Evolutionary conservation across 2,797 vertebrate genomes (phyloP).

Genomic region (Pelobates cultripes): DNA sequence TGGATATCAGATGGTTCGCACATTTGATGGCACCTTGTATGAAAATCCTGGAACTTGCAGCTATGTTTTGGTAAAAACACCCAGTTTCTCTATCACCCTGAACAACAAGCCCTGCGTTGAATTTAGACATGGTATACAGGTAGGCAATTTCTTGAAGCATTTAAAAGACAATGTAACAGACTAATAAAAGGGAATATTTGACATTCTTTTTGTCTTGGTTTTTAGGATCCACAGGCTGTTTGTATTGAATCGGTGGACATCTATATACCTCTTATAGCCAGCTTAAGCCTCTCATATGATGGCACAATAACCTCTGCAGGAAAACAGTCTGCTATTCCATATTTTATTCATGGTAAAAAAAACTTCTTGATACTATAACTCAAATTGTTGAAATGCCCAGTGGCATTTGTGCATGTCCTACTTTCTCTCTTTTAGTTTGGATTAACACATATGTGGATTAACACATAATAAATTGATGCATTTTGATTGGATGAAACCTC

Average conservation of each 20-base stretch:
- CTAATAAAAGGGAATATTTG: neutral
- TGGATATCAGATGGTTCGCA: slow-evolving; percentile 48
- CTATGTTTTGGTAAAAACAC: slow-evolving; percentile 43
- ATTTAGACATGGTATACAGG: neutral
- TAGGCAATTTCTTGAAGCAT: neutral
- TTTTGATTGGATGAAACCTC: too few species aligned
- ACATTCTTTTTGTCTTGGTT: neutral
- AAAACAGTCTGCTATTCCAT: slow-evolving; percentile 9
- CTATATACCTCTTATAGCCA: slow-evolving; percentile 23
- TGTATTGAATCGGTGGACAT: slow-evolving; percentile 45
- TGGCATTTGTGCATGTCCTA: too few species aligned
- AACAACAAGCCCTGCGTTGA: slow-evolving; percentile 35
- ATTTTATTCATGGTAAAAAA: slow-evolving; percentile 23
- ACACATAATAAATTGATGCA: too few species aligned
- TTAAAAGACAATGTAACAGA: neutral
- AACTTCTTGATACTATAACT: neutral
- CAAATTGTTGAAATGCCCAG: too few species aligned
- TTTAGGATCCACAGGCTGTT: slow-evolving; percentile 32
- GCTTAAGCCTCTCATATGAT: neutral
- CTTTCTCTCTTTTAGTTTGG: too few species aligned
- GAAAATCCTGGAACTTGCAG: slow-evolving; percentile 26
- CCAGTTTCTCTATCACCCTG: slow-evolving; percentile 15
- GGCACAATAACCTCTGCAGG: slow-evolving; percentile 12
- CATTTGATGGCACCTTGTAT: slow-evolving; percentile 47
- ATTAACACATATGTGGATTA: too few species aligned